These are phyloP conservation scores for Eupeodes luniger DNA, from an alignment of 2,888 invertebrate genomes.

Conservation along the genomic window DNA sequence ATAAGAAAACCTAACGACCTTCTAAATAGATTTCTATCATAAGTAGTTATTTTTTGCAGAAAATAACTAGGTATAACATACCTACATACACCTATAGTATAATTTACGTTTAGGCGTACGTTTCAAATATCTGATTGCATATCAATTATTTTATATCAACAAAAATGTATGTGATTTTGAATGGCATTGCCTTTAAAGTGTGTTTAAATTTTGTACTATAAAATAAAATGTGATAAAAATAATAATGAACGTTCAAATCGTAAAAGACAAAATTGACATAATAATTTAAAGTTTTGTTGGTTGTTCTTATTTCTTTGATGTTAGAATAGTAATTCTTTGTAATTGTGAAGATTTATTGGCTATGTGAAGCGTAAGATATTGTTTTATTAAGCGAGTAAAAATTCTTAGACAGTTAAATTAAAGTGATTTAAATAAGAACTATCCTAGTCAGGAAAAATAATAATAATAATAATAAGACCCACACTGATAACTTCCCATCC, in stretches of 20 bases:
- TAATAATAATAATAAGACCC: not conserved
- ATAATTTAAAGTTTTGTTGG: not conserved
- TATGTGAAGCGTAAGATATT: not conserved
- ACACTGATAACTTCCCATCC: too few species aligned
- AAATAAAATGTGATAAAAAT: not conserved
- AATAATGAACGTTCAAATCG: not conserved
- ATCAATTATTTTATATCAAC: not conserved
- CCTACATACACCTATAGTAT: too few species aligned
- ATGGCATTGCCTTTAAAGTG: conserved; percentile 8
- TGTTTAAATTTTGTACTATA: not conserved
- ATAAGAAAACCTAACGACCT: too few species aligned
- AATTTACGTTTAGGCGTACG: too few species aligned
- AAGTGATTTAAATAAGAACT: conserved; percentile 20
- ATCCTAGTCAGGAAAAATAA: not conserved
- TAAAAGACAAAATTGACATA: not conserved
- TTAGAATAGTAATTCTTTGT: not conserved
- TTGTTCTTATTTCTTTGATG: not conserved
- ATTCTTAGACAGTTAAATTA: not conserved
- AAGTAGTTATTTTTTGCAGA: too few species aligned
- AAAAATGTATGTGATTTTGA: not conserved
- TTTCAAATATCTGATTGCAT: not conserved
- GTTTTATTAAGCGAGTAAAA: conserved; percentile 12
- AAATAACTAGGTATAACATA: too few species aligned
- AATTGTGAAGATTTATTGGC: not conserved
- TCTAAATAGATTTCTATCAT: too few species aligned